Conservation (phyloP, 1,140 invertebrate genomes). For the Metopolophium dirhodum region DNA sequence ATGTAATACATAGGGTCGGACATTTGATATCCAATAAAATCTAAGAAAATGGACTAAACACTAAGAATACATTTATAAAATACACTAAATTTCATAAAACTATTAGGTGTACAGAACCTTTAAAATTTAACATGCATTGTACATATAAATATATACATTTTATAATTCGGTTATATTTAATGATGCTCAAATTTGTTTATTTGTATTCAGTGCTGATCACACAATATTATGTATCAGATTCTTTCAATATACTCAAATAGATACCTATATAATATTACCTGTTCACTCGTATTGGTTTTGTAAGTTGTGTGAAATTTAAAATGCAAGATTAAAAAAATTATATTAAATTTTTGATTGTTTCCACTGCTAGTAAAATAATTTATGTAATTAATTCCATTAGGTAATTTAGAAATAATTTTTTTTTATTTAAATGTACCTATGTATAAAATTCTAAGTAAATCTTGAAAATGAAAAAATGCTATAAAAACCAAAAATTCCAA, state of each 20-base stretch:
- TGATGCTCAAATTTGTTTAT: not conserved
- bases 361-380: not conserved
- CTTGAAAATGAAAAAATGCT: not conserved
- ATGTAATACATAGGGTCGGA: not conserved
- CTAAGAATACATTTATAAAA: not conserved
- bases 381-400: not conserved
- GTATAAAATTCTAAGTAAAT: not conserved
- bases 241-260: too few species aligned
- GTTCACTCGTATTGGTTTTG: not conserved
- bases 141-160: not conserved
- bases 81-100: not conserved
- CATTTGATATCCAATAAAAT: not conserved
- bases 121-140: not conserved
- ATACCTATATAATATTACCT: not conserved
- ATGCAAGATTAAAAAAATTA: not conserved
- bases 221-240: not conserved
- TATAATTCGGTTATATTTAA: not conserved
- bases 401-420: not conserved
- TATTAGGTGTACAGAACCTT: not conserved
- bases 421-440: not conserved
- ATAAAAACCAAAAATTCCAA: not conserved
- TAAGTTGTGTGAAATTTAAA: not conserved
- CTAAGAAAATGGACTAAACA: not conserved
- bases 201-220: not conserved
- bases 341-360: too few species aligned